Base-by-base conservation (phyloP, 2,797 vertebrate genomes). In the Muscicapa striata region DNA sequence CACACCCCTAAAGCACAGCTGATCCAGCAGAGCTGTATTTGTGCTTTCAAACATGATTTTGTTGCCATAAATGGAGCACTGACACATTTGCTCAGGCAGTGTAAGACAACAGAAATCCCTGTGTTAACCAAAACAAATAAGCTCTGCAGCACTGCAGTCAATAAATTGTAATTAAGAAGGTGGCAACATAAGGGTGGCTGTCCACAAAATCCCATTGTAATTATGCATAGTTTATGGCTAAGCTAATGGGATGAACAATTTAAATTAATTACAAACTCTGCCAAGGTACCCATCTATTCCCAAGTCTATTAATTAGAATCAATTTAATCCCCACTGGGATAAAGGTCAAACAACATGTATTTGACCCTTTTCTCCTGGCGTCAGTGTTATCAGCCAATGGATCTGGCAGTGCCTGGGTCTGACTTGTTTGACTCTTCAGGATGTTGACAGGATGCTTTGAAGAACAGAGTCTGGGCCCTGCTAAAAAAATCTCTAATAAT, bases 301-400 rank as follows among this genome's bases (percentile, higher is more conserved):
- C 80, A 79, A 76, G 68, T 87, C 95, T 94, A 92, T 94, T 95
- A 93, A 97, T 97, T 96, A 92, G 97, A 96, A 93, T 96, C 89
- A 55, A 85, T 96, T 95, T 92, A 93, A 91, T 94, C 93, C 95
- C 90, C 72, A 79, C 48, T 81, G 91, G 96, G 95, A 96, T 67
- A 92, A 92, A 97, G 97, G 97, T 96, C 97, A 96, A 92, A 78
- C 51, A 66, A 80, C 79, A 63, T 9, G 75, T 51, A 93, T 92
- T 49, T 96, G 96, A 96, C 95, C 95, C 90, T 87, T 38, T 77
- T 18, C 87, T 80, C 32, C 91, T 90, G 96, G 97, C 76, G 52
- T 96, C 88, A 51, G 87, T 13, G 74, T 91, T 96, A 91, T 96
- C 94, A 74, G 95, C 54, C 61, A 49, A 81, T 41, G 84, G 80